Percentiles rank a stretch among this genome's conserved stretches.
Evolutionary conservation across 2,888 invertebrate genomes (phyloP).

Genomic region (Camptogramma bilineatum): DNA sequence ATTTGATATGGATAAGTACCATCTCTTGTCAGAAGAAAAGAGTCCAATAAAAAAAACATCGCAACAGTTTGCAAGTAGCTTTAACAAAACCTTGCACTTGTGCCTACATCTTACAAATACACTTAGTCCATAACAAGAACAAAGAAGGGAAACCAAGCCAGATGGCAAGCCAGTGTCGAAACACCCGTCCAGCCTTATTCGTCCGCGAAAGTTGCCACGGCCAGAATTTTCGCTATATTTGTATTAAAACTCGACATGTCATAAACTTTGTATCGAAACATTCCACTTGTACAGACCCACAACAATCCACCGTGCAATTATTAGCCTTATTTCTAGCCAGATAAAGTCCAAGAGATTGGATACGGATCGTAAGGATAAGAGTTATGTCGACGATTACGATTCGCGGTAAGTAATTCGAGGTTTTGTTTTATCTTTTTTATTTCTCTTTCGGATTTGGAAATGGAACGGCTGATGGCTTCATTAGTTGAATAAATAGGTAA

Average conservation of each 20-base stretch:
- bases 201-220: slow-evolving; percentile 73
- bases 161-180: slow-evolving; percentile 56
- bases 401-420: slow-evolving; percentile 43
- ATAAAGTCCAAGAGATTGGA: slow-evolving; percentile 17
- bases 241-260: slow-evolving; percentile 59
- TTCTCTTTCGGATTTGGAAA: slow-evolving; percentile 32
- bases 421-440: slow-evolving; percentile 41
- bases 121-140: slow-evolving; percentile 29
- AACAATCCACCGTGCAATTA: slow-evolving; percentile 14
- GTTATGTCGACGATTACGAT: slow-evolving; percentile 44
- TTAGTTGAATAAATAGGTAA: slow-evolving; percentile 41
- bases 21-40: not conserved
- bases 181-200: slow-evolving; percentile 69
- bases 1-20: too few species aligned
- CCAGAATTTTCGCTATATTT: slow-evolving; percentile 68
- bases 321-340: slow-evolving; percentile 10
- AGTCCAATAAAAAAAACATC: not conserved
- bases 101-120: slow-evolving; percentile 17
- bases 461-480: slow-evolving; percentile 42
- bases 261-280: slow-evolving; percentile 54
- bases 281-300: slow-evolving; percentile 19
- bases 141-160: slow-evolving; percentile 44
- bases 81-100: slow-evolving; percentile 26
- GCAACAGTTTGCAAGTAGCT: not conserved
- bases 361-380: slow-evolving; percentile 34